Evolutionary conservation across 2,888 invertebrate species (phyloP).

Genomic region (Dolichopus griseipennis): DNA sequence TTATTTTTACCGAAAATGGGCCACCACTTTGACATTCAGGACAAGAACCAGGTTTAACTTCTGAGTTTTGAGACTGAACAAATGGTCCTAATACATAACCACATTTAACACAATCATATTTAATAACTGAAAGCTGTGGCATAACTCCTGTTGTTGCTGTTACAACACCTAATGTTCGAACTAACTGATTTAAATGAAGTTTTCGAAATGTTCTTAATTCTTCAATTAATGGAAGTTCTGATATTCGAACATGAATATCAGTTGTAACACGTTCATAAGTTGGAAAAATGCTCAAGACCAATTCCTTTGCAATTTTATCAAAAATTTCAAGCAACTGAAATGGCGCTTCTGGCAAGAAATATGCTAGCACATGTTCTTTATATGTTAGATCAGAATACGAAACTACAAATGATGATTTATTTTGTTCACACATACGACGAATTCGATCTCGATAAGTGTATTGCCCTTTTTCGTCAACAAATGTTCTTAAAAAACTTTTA

Average conservation of each 20-base stretch:
- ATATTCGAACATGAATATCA: slow-evolving; percentile 91
- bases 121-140: slow-evolving; percentile 90
- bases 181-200: slow-evolving; percentile 86
- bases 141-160: slow-evolving; percentile 91
- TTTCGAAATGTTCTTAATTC: slow-evolving; percentile 87
- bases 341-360: slow-evolving; percentile 96
- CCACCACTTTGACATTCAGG: slow-evolving; percentile 96
- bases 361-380: slow-evolving; percentile 87
- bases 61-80: slow-evolving; percentile 83
- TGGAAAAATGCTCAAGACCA: slow-evolving; percentile 89
- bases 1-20: slow-evolving; percentile 69
- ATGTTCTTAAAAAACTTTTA: slow-evolving; percentile 87
- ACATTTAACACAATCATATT: slow-evolving; percentile 96
- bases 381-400: slow-evolving; percentile 87
- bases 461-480: slow-evolving; percentile 75
- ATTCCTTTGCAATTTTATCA: slow-evolving; percentile 86
- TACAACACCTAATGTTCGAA: slow-evolving; percentile 88
- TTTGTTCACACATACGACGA: slow-evolving; percentile 87
- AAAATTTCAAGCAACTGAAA: slow-evolving; percentile 94
- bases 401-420: slow-evolving; percentile 81
- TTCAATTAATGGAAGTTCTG: slow-evolving; percentile 91
- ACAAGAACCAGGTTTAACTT: slow-evolving; percentile 93
- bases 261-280: slow-evolving; percentile 90
- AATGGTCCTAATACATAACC: slow-evolving; percentile 93
- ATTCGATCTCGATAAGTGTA: slow-evolving; percentile 89